Base-by-base conservation (phyloP, 2,888 invertebrate genomes). In the Gasteruption jaculator region DNA sequence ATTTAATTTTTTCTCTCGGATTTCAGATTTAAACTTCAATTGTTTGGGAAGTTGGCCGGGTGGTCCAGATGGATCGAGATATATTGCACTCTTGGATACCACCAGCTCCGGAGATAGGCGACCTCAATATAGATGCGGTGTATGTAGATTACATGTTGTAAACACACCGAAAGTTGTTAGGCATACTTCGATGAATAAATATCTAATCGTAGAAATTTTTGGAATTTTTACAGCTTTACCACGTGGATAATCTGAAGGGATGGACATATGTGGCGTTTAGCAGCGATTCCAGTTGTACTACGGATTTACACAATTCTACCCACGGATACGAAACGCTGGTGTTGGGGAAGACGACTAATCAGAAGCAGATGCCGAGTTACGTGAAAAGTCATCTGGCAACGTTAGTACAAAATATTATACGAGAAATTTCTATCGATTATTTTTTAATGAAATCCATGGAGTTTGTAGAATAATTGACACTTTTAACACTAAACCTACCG, bases 11-110 rank as follows among this genome's bases (percentile, higher is more conserved):
- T 7, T 11, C 38, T 50, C 47, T 50, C 56, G 29, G n/a, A n/a
- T n/a, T n/a, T n/a, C 62, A 77, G 80, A 79, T 54, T 70, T 79
- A 40, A 76, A 73, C 40, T 79, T 80, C 55, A 76, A 80, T 51
- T 83, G 83, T 60, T 64, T 83, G 49, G 83, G 80, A 18, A 76
- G 77, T 54, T 83, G 83, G 83, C 57, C 61, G 15, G 71, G 73
- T 43, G 78, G 77, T 8, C 66, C 73, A 5, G 72, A 74, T 46
- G 74, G 75, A 15, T 75, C 80, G 52, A 73, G 73, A 21, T 82
- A 76, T 61, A 61, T 82, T 42, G 77, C 79, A 6, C 71, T 81
- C 43, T 66, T 75, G 41, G 78, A 80, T 54, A 75, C 73, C 24
- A 63, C 73, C 44, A 71, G 71, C 15, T 60, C 59, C 12, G 63